Percentiles rank a stretch among this genome's conserved stretches.
These are phyloP conservation scores for Neuroterus valhalla DNA, from an alignment of 1,140 invertebrate species.

Conservation along the genomic window DNA sequence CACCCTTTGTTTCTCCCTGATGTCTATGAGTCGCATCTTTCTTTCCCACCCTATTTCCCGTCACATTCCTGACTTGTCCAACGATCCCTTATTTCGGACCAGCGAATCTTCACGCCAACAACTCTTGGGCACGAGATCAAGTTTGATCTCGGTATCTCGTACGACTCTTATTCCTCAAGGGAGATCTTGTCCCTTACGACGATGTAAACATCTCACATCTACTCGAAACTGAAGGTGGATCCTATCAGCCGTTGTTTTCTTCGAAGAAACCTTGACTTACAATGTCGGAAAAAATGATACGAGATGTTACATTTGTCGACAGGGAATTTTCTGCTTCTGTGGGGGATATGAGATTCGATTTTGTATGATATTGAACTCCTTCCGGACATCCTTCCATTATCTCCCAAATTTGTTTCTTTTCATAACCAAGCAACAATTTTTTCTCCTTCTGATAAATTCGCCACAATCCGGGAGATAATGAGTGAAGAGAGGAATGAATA, in stretches of 20 bases:
- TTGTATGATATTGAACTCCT: background rate
- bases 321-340: conserved; percentile 10
- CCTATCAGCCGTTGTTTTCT: conserved; percentile 25
- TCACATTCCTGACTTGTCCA: conserved; percentile 1
- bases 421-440: too few relatives aligned
- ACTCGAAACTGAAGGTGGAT: conserved; percentile 17
- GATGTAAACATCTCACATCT: conserved; percentile 1
- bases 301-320: conserved; percentile 21
- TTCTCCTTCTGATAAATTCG: too few relatives aligned
- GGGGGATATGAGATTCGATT: conserved; percentile 10
- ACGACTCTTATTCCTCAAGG: conserved; percentile 16
- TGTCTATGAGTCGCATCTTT: conserved; percentile 23
- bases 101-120: conserved; percentile 5
- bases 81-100: conserved; percentile 9
- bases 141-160: conserved; percentile 2
- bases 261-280: conserved; percentile 12
- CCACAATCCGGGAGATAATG: too few relatives aligned
- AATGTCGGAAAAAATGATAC: conserved; percentile 1
- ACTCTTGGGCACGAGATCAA: background rate
- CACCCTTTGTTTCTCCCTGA: conserved; percentile 14
- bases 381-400: too few relatives aligned
- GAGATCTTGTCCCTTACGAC: conserved; percentile 17
- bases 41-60: background rate
- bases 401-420: too few relatives aligned
- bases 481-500: too few relatives aligned